Conservation (phyloP, 1,140 invertebrate species). For the Rhagoletis zephyria region DNA sequence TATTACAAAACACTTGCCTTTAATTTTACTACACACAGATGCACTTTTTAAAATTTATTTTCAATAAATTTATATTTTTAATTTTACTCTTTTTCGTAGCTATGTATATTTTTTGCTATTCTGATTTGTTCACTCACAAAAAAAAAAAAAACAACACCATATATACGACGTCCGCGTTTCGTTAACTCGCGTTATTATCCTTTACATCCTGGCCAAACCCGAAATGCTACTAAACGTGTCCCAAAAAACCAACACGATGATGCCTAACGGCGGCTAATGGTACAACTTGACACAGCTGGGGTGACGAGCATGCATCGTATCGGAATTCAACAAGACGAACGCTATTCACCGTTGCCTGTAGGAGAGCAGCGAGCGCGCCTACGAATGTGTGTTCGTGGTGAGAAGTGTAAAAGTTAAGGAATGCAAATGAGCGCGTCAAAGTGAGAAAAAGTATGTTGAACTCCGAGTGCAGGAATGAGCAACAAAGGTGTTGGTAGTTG, state of each 20-base stretch:
- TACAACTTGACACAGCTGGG: background rate
- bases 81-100: slow-evolving; percentile 29
- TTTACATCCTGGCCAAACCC: slow-evolving; percentile 60
- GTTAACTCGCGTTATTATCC: slow-evolving; percentile 56
- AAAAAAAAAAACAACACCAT: background rate
- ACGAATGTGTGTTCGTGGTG: background rate
- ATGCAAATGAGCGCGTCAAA: background rate
- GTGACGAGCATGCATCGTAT: slow-evolving; percentile 23
- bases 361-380: background rate
- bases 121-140: background rate
- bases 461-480: background rate
- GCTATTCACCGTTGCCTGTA: background rate
- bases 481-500: background rate
- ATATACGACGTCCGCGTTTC: slow-evolving; percentile 34
- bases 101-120: slow-evolving; percentile 31
- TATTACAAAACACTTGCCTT: slow-evolving; percentile 17
- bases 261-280: slow-evolving; percentile 24
- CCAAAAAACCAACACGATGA: slow-evolving; percentile 55
- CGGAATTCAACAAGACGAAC: background rate
- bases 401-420: background rate
- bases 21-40: background rate
- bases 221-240: slow-evolving; percentile 60
- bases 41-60: slow-evolving; percentile 44
- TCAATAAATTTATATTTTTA: slow-evolving; percentile 21
- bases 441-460: background rate